Conservation (phyloP, 64 coral and sea anemone genomes). For the Actinia equina region DNA sequence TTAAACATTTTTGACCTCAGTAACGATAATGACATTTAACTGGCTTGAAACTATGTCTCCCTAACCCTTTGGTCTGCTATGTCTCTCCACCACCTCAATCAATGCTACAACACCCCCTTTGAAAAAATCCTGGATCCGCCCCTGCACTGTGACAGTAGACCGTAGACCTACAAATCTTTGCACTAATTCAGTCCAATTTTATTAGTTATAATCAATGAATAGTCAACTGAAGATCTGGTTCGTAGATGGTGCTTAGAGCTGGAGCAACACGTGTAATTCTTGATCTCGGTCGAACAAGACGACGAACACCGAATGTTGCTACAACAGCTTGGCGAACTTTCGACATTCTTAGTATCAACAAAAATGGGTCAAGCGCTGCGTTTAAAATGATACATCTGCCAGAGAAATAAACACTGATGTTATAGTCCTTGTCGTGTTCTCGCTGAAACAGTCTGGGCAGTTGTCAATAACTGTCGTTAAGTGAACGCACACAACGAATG, state of each 20-base stretch:
- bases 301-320: neutral
- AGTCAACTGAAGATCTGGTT: neutral
- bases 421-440: neutral
- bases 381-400: neutral
- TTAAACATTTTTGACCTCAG: no score
- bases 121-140: no score
- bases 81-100: no score
- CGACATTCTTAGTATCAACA: neutral
- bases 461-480: neutral
- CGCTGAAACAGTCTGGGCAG: neutral
- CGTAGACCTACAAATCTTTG: no score
- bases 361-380: neutral
- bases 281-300: neutral
- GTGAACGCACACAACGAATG: neutral
- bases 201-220: no score
- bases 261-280: neutral
- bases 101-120: no score
- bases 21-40: no score
- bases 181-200: no score
- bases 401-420: neutral
- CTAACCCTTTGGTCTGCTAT: no score
- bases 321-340: neutral
- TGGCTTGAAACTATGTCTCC: no score
- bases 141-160: no score
- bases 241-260: neutral